Conservation (phyloP, 2,113 vertebrate genomes). For the Brachionichthys hirsutus region DNA sequence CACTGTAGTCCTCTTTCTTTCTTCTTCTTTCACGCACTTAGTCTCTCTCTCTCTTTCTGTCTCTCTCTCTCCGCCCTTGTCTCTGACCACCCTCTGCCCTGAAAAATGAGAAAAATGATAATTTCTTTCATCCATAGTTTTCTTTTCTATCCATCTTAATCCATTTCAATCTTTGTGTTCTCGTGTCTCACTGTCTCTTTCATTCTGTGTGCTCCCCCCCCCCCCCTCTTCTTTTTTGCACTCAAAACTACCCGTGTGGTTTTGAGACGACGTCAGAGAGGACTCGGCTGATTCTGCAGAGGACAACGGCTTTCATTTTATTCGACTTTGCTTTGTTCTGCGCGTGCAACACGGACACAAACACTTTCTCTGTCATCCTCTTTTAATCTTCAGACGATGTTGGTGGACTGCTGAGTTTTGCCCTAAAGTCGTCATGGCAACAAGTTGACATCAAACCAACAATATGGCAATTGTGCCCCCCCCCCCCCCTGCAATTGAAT, state of each 20-base stretch:
- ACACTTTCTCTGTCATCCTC: conserved; percentile 2
- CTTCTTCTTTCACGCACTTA: background rate
- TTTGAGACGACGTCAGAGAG: conserved; percentile 24
- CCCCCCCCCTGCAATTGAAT: too few relatives aligned
- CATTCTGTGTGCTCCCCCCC: conserved; percentile 2
- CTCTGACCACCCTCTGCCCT: conserved; percentile 37
- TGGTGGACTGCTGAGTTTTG: conserved; percentile 22
- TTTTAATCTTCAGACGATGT: conserved; percentile 55
- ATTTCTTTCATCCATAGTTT: conserved; percentile 53
- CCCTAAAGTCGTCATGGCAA: conserved; percentile 42
- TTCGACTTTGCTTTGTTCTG: conserved; percentile 36
- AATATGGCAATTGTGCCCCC: background rate
- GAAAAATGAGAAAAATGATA: conserved; percentile 61
- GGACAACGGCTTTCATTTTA: conserved; percentile 35
- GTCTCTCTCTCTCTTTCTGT: background rate
- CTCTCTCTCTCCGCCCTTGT: conserved; percentile 3
- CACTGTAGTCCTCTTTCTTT: background rate
- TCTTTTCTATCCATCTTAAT: conserved; percentile 59
- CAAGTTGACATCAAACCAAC: conserved; percentile 38
- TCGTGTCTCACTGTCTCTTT: conserved; percentile 8
- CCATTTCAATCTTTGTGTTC: conserved; percentile 8
- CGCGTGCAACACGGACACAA: conserved; percentile 8
- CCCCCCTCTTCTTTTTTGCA: conserved; percentile 17
- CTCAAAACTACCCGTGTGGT: background rate
- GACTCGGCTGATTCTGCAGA: conserved; percentile 22